Evolutionary conservation across 2,113 vertebrate species (phyloP).

Genomic region (Microtus montanus): DNA sequence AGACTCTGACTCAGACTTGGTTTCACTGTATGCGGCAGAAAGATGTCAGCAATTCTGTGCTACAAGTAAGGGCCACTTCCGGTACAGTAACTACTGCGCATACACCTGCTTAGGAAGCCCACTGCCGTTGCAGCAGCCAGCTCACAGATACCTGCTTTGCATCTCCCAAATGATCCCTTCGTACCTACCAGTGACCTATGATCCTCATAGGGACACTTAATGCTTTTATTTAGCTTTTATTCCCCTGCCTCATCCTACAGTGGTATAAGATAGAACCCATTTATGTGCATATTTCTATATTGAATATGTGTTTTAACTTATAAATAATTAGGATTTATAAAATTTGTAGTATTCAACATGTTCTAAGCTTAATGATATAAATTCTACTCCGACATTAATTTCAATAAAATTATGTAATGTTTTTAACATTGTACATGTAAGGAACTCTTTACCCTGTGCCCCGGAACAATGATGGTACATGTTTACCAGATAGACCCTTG

Average conservation of each 20-base stretch:
- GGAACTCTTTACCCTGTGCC: background rate
- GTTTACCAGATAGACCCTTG: background rate
- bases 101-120: background rate
- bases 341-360: background rate
- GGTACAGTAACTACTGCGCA: background rate
- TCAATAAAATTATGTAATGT: background rate
- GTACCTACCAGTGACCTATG: background rate
- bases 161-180: background rate
- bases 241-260: background rate
- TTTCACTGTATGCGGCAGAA: constrained; percentile 74
- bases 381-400: background rate
- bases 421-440: background rate
- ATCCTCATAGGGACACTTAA: background rate
- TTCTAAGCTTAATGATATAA: background rate
- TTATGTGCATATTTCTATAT: background rate
- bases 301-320: constrained; percentile 26
- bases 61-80: constrained; percentile 85
- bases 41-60: constrained; percentile 86
- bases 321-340: background rate
- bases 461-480: background rate
- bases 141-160: background rate
- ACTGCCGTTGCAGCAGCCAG: background rate
- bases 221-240: background rate
- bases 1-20: constrained; percentile 82
- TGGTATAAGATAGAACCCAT: background rate